Evolutionary conservation across 64 coral and sea anemone genomes (phyloP).

Genomic region (Acropora tenuis): DNA sequence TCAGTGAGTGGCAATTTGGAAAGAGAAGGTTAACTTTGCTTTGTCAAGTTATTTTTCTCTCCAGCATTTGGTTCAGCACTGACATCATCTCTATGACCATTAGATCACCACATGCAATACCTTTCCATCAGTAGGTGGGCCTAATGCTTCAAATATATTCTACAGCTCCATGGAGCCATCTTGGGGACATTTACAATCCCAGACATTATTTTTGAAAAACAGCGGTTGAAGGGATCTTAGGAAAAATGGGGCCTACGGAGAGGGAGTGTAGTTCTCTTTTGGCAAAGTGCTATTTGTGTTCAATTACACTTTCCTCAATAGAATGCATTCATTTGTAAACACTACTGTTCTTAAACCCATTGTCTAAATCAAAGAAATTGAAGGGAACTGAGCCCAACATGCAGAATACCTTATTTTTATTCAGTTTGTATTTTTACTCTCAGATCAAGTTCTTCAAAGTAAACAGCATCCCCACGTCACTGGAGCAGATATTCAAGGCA

Average conservation of each 20-base stretch:
- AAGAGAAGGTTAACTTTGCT: no score
- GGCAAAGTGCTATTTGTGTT: no score
- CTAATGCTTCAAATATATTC: background rate
- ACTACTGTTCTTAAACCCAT: no score
- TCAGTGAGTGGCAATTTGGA: no score
- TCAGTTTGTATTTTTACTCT: background rate
- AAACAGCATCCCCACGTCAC: background rate
- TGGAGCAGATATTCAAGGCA: slow-evolving; percentile 39
- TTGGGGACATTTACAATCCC: background rate
- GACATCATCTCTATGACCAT: no score
- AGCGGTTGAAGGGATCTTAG: no score
- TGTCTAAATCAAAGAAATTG: background rate
- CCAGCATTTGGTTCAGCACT: no score
- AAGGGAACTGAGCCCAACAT: no score
- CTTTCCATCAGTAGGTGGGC: background rate
- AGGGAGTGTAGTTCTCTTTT: no score
- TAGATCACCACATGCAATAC: background rate
- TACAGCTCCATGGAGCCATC: background rate
- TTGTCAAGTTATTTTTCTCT: background rate
- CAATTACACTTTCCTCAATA: no score
- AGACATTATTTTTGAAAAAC: background rate
- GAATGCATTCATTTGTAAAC: no score
- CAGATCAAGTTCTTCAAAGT: slow-evolving; percentile 23
- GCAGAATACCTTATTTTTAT: background rate
- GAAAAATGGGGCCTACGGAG: no score